Evolutionary conservation across 2,113 vertebrate species (phyloP), one percentile per base, ranked within the genome.

Genomic region (Prionailurus bengalensis): DNA sequence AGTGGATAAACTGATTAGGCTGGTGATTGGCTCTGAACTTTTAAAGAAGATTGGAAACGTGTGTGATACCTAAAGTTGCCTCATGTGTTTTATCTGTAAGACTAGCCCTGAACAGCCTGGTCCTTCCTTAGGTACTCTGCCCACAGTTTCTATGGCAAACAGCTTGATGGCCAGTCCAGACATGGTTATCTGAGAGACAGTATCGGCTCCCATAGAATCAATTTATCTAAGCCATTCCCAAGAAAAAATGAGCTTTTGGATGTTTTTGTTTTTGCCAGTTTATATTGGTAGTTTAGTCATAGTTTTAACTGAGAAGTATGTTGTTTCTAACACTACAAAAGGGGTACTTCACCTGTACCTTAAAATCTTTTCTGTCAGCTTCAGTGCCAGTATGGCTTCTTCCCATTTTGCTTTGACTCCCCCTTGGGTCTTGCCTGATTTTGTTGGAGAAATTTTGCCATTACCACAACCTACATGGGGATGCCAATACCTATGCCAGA

Each of bases 241-340:
- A 89, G 83, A 84, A 96, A 96, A 87, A 83, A 61, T 76, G 61
- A 83, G 5, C 17, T 81, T n/a, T 74, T 68, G 36, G 15, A 48
- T 68, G 21, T 29, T 74, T 93, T 85, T 8, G 4, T 13, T 93
- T 73, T 90, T 51, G 4, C 21, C 86, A 15, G 8, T 58, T 61
- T 42, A 80, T 95, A 90, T 90, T 85, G 53, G n/a, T 85, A 85
- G 84, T 82, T 90, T 42, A 80, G 68, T 80, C 84, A 55, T 11
- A 51, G 25, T 84, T 89, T 85, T 80, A 94, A 42, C 45, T 7
- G 27, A 74, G 27, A 71, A 66, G 33, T 58, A 73, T 80, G 11
- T 88, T 66, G 36, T 79, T 87, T 78, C 21, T 84, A 58, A 23
- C 19, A 71, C 81, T 39, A 55, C 61, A 17, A 79, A 53, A 86